These are phyloP conservation scores for Platynereis dumerilii DNA, from an alignment of 2,888 invertebrate species.

Conservation along the genomic window DNA sequence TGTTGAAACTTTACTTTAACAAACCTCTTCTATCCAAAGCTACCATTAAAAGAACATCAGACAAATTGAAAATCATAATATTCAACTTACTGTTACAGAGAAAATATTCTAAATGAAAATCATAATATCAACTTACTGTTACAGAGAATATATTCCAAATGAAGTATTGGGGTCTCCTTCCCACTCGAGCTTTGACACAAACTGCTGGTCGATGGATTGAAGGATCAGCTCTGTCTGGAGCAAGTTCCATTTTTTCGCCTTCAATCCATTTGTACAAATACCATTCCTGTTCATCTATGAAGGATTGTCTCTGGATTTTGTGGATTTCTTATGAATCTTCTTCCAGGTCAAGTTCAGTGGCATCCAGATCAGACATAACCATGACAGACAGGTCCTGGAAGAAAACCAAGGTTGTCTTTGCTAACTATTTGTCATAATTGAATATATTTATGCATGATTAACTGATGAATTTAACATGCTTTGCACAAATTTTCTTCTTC, in stretches of 20 bases:
- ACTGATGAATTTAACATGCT: too few species aligned
- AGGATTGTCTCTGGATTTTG: conserved; percentile 55
- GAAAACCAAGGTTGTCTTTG: too few species aligned
- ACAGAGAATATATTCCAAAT: conserved; percentile 63
- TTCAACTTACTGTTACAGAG: too few species aligned
- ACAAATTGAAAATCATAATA: too few species aligned
- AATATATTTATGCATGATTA: too few species aligned
- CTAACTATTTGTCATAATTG: too few species aligned
- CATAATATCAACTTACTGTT: conserved; percentile 53
- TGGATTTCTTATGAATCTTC: conserved; percentile 56
- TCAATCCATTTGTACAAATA: conserved; percentile 58
- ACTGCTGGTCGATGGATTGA: conserved; percentile 55
- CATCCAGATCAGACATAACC: conserved; percentile 54
- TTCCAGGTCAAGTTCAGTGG: conserved; percentile 52
- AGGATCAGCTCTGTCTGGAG: conserved; percentile 57
- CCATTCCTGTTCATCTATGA: conserved; percentile 61
- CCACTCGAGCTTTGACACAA: conserved; percentile 59
- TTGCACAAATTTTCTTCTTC: too few species aligned
- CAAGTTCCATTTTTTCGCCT: conserved; percentile 54
- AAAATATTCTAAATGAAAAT: too few species aligned
- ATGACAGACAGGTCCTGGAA: conserved; percentile 56
- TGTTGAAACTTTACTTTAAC: too few species aligned
- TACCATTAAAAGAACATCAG: too few species aligned
- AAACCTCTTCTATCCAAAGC: too few species aligned
- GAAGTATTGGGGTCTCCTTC: conserved; percentile 60